phyloP scores from a whole-genome alignment of 2,113 vertebrate genomes.

The Cephalopholis sonnerati region DNA sequence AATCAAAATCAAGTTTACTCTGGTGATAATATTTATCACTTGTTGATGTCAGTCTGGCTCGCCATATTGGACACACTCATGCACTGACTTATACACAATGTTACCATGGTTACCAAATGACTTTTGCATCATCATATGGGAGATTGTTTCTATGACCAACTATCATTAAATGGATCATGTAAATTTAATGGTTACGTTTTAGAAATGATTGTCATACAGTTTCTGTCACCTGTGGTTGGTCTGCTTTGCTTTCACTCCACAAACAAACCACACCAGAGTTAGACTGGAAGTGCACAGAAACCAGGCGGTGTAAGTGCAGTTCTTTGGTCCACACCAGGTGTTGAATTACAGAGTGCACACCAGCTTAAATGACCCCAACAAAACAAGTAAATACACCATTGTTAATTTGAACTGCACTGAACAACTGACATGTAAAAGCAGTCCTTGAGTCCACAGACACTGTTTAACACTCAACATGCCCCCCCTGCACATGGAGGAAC shows the following conservation, averaged over 20 bases:
- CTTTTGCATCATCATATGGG: not conserved
- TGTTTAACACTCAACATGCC: not conserved
- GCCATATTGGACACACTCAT: not conserved
- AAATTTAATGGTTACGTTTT: not conserved
- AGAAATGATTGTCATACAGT: not conserved
- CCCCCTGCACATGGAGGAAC: not conserved
- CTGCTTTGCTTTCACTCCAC: not conserved
- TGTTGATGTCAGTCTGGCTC: too few relatives aligned
- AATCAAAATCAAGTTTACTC: not conserved
- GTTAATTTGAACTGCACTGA: not conserved
- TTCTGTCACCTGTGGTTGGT: not conserved
- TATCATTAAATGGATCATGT: not conserved
- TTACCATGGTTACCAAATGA: not conserved
- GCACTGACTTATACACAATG: too few relatives aligned
- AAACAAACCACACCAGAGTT: not conserved
- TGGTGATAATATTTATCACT: not conserved
- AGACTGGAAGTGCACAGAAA: not conserved
- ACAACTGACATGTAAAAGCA: conserved; percentile 3
- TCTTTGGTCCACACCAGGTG: not conserved
- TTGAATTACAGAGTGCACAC: not conserved
- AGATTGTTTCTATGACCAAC: not conserved
- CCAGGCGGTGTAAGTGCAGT: not conserved
- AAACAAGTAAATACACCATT: not conserved
- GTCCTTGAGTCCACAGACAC: not conserved
- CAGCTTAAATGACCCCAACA: not conserved